Percentiles rank a stretch among this genome's conserved stretches.
Conservation (phyloP, 2,113 vertebrate genomes). For the Onychostruthus taczanowskii region DNA sequence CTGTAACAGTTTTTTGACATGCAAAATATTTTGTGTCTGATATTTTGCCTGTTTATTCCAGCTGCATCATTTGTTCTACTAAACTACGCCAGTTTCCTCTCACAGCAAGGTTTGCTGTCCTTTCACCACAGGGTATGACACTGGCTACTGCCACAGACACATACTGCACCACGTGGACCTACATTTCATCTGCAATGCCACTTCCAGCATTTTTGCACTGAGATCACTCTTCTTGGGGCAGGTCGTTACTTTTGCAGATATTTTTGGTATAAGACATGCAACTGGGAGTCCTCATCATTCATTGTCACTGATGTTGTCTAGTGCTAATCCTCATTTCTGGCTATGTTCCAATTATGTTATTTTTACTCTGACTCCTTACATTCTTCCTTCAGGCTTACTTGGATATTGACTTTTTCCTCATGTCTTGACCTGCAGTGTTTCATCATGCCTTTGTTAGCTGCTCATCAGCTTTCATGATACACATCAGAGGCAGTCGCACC, state of each 20-base stretch:
- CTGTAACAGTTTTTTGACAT: not conserved
- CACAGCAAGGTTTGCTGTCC: not conserved
- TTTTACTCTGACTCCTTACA: not conserved
- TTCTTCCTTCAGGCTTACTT: slow-evolving; percentile 8
- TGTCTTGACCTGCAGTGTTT: not conserved
- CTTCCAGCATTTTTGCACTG: not conserved
- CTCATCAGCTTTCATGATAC: not conserved
- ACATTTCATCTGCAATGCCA: not conserved
- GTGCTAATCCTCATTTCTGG: not conserved
- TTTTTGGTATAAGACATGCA: not conserved
- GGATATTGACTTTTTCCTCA: not conserved
- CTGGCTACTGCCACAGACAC: not conserved
- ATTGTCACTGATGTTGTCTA: not conserved
- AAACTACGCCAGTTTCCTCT: not conserved
- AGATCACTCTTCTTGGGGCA: not conserved
- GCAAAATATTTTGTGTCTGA: not conserved
- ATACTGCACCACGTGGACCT: accelerated
- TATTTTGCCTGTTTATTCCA: not conserved
- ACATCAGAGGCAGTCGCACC: not conserved
- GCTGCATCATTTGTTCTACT: not conserved
- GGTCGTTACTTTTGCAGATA: not conserved
- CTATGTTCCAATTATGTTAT: not conserved
- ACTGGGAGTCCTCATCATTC: slow-evolving; percentile 2
- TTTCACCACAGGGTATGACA: not conserved
- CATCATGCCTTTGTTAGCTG: not conserved